phyloP scores from a whole-genome alignment of 2,113 vertebrate genomes.

The Chloroceryle aenea region DNA sequence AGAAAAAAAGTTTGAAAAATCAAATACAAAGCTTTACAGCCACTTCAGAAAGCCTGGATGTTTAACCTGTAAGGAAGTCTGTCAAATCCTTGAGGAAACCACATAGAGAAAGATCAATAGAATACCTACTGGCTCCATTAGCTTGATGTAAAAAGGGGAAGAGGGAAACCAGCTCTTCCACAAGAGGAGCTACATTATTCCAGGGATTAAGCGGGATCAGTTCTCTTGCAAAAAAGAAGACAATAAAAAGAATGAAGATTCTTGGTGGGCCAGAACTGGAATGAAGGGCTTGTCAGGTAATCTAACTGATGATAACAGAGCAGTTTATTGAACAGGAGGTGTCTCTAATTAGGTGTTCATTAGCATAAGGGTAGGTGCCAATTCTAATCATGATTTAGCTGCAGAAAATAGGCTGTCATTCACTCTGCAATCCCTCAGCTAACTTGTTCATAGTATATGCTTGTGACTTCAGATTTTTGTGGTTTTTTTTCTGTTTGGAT shows the following conservation, averaged over 20 bases:
- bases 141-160: slow-evolving; percentile 87
- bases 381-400: slow-evolving; percentile 66
- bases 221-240: slow-evolving; percentile 80
- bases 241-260: slow-evolving; percentile 76
- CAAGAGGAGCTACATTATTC: slow-evolving; percentile 87
- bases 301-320: slow-evolving; percentile 79
- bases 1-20: slow-evolving; percentile 82
- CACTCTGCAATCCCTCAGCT: slow-evolving; percentile 16
- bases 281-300: slow-evolving; percentile 87
- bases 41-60: slow-evolving; percentile 79
- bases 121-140: slow-evolving; percentile 91
- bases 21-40: slow-evolving; percentile 80
- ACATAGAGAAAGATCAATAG: slow-evolving; percentile 88
- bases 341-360: slow-evolving; percentile 84
- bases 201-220: slow-evolving; percentile 87
- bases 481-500: slow-evolving; percentile 5
- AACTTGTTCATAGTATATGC: slow-evolving; percentile 1
- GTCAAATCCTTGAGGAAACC: slow-evolving; percentile 86
- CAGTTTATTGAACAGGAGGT: slow-evolving; percentile 79
- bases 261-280: slow-evolving; percentile 79
- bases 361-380: slow-evolving; percentile 78
- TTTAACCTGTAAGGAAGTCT: slow-evolving; percentile 82
- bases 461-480: background rate
- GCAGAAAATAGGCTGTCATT: slow-evolving; percentile 69
- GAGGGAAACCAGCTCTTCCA: slow-evolving; percentile 76